Evolutionary conservation across 1,140 invertebrate species (phyloP).

Genomic region (Aphis craccivora): DNA sequence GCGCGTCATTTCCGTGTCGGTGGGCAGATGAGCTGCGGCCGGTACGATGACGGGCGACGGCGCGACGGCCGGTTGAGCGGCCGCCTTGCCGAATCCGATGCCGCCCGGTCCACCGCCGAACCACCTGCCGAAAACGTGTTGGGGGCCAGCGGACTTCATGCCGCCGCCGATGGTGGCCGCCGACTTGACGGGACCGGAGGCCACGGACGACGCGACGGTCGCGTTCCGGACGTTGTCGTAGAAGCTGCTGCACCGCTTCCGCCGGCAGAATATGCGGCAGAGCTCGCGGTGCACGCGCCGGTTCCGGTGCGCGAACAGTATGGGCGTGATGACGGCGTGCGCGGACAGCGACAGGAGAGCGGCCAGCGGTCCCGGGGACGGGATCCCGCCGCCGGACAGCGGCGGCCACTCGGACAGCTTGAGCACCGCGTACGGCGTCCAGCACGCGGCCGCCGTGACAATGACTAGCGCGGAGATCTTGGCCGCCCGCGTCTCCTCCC

Average conservation of each 20-base stretch:
- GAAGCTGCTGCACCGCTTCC: slow-evolving; percentile 63
- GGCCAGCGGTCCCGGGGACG: slow-evolving; percentile 64
- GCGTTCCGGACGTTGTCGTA: slow-evolving; percentile 61
- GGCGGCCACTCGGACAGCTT: slow-evolving; percentile 65
- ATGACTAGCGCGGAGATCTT: slow-evolving; percentile 77
- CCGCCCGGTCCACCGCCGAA: neutral
- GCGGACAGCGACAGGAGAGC: slow-evolving; percentile 73
- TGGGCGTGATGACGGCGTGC: slow-evolving; percentile 75
- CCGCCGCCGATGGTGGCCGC: slow-evolving; percentile 55
- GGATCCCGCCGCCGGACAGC: slow-evolving; percentile 63
- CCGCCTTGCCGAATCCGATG: neutral
- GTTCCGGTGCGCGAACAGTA: slow-evolving; percentile 81
- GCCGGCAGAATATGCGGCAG: slow-evolving; percentile 69
- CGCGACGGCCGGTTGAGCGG: neutral
- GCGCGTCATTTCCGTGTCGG: slow-evolving; percentile 66
- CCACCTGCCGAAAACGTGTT: slow-evolving; percentile 61
- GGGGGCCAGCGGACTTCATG: slow-evolving; percentile 56
- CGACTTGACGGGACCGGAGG: slow-evolving; percentile 24
- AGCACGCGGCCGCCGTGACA: slow-evolving; percentile 76
- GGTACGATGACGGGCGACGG: neutral
- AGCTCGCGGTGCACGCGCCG: slow-evolving; percentile 77
- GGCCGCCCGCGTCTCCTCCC: slow-evolving; percentile 82
- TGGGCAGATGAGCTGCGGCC: slow-evolving; percentile 61
- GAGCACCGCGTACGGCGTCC: slow-evolving; percentile 72
- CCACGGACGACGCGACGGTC: slow-evolving; percentile 3